A percentile compares a stretch with the other conserved stretches of the same genome.
These are phyloP conservation scores for Zaprionus ornatus DNA, from an alignment of 1,140 invertebrate genomes.

Conservation along the genomic window DNA sequence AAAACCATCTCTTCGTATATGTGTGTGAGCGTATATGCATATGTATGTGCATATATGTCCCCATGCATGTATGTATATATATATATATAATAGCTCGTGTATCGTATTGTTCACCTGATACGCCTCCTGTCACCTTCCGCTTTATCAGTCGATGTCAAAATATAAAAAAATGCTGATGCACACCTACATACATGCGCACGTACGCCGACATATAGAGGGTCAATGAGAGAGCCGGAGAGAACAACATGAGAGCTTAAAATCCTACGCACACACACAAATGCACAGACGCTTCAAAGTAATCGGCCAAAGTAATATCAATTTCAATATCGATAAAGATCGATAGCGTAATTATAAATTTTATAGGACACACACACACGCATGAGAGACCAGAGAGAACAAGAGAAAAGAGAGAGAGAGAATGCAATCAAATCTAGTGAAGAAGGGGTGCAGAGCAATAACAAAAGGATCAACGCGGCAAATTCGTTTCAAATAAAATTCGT, in stretches of 20 bases:
- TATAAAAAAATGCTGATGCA: not conserved
- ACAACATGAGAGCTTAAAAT: not conserved
- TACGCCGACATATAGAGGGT: not conserved
- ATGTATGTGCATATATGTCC: slow-evolving; percentile 12
- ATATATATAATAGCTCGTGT: slow-evolving; percentile 13
- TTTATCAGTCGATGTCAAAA: not conserved
- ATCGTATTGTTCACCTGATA: slow-evolving; percentile 22
- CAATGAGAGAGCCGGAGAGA: not conserved
- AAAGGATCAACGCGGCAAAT: not conserved
- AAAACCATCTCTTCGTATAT: not conserved
- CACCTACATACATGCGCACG: not conserved
- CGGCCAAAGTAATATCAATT: slow-evolving; percentile 13
- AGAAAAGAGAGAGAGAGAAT: not conserved
- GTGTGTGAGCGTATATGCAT: slow-evolving; percentile 14
- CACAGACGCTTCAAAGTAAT: slow-evolving; percentile 14
- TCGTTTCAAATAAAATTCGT: slow-evolving; percentile 4
- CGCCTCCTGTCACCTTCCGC: not conserved
- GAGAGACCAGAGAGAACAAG: not conserved
- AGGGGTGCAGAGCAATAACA: not conserved
- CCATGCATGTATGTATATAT: slow-evolving; percentile 3
- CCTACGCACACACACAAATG: not conserved
- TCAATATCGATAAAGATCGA: slow-evolving; percentile 2
- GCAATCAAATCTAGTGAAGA: slow-evolving; percentile 1
- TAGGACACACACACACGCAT: not conserved
- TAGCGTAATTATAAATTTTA: not conserved